Percentiles rank a stretch among this genome's conserved stretches.
phyloP scores from a whole-genome alignment of 2,888 invertebrate genomes.

The Parthenolecanium corni region DNA sequence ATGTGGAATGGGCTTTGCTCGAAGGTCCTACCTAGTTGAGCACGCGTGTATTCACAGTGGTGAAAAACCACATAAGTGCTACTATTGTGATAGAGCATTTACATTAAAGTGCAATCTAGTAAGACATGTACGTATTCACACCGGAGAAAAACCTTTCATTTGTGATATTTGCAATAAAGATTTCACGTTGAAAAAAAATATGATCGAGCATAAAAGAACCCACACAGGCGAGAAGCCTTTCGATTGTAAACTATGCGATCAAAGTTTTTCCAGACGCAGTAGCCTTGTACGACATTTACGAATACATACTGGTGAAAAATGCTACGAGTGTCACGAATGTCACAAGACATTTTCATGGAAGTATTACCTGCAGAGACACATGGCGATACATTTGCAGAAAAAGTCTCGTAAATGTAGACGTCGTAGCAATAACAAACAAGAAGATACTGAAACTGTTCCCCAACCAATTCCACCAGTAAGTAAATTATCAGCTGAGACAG shows the following conservation, averaged over 20 bases:
- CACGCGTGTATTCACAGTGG: slow-evolving; percentile 9
- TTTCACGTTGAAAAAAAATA: slow-evolving; percentile 16
- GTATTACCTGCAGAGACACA: slow-evolving; percentile 11
- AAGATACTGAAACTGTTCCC: background rate
- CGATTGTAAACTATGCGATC: background rate
- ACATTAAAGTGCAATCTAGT: slow-evolving; percentile 15
- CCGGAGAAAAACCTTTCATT: slow-evolving; percentile 13
- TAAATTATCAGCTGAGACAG: no score
- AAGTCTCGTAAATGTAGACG: background rate
- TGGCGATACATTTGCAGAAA: background rate
- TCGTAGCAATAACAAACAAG: background rate
- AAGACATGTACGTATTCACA: slow-evolving; percentile 10
- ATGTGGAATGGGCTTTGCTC: slow-evolving; percentile 9
- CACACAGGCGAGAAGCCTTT: slow-evolving; percentile 21
- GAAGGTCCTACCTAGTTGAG: slow-evolving; percentile 6
- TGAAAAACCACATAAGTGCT: slow-evolving; percentile 2
- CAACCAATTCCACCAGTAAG: no score
- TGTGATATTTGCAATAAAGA: background rate
- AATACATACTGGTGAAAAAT: slow-evolving; percentile 10
- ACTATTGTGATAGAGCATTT: slow-evolving; percentile 6
- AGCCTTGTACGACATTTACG: slow-evolving; percentile 16
- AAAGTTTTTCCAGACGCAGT: background rate
- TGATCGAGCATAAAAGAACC: slow-evolving; percentile 4
- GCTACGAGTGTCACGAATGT: slow-evolving; percentile 9
- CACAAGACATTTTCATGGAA: slow-evolving; percentile 15